These are phyloP conservation scores for Drosophila vallismaia DNA, from an alignment of 2,888 invertebrate species.

Conservation along the genomic window DNA sequence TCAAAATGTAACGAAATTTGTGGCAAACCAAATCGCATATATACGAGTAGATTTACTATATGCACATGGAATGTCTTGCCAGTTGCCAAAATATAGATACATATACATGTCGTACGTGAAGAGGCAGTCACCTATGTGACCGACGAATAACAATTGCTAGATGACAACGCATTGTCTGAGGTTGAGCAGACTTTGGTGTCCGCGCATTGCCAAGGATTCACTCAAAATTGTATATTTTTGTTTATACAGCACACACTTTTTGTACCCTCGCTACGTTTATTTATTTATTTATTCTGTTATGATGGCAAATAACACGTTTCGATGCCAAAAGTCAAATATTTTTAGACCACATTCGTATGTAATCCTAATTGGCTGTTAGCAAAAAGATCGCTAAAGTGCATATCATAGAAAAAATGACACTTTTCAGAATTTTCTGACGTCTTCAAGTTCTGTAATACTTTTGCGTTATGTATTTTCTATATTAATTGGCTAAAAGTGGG, in stretches of 20 bases:
- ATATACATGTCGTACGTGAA: not conserved
- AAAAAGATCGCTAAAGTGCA: conserved; percentile 17
- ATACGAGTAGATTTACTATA: conserved; percentile 8
- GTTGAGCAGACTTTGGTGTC: conserved; percentile 34
- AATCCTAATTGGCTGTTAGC: conserved; percentile 54
- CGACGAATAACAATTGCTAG: conserved; percentile 71
- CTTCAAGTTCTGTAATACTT: conserved; percentile 25
- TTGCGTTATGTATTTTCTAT: not conserved
- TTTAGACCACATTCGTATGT: conserved; percentile 44
- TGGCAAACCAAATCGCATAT: conserved; percentile 18
- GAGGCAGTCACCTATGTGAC: conserved; percentile 55
- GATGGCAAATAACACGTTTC: conserved; percentile 48
- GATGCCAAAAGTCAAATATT: conserved; percentile 65
- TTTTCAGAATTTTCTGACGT: conserved; percentile 16
- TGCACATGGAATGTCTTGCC: conserved; percentile 36
- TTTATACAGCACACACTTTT: conserved; percentile 36
- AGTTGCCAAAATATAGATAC: conserved; percentile 33
- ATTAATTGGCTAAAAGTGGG: not conserved
- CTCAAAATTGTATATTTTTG: conserved; percentile 50
- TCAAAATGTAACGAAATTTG: conserved; percentile 31
- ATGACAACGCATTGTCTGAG: conserved; percentile 68
- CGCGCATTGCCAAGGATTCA: conserved; percentile 74
- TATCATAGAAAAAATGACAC: conserved; percentile 33
- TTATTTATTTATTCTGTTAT: conserved; percentile 44
- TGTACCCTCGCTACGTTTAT: conserved; percentile 33